Evolutionary conservation across 2,888 invertebrate species (phyloP).

Genomic region (Schrankia costaestrigalis): DNA sequence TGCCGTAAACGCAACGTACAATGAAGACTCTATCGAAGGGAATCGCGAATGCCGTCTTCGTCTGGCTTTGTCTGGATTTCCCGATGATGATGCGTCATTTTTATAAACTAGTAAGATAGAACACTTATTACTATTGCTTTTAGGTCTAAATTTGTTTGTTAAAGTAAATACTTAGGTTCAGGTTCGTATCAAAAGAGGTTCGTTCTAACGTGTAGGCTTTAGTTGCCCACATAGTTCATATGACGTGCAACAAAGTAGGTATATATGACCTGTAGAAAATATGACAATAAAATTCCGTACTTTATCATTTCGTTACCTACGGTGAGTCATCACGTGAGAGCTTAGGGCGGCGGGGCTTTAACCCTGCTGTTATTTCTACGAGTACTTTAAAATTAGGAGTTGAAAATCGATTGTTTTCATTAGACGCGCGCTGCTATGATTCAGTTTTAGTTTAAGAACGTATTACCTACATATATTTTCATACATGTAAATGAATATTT

Average conservation of each 20-base stretch:
- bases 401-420: conserved; percentile 19
- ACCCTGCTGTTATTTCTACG: conserved; percentile 10
- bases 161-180: conserved; percentile 3
- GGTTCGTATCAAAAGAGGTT: conserved; percentile 7
- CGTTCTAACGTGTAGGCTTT: conserved; percentile 7
- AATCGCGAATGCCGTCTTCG: conserved; percentile 70
- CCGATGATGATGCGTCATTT: conserved; percentile 74
- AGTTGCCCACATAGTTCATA: conserved; percentile 13
- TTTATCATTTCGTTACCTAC: conserved; percentile 19
- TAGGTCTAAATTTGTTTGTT: conserved; percentile 23
- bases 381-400: conserved; percentile 13
- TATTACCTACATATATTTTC: no score
- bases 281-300: conserved; percentile 10
- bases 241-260: conserved; percentile 12
- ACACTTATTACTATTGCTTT: conserved; percentile 27
- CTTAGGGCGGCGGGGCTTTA: conserved; percentile 17
- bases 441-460: no score
- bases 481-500: no score
- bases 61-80: conserved; percentile 75
- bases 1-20: conserved; percentile 65
- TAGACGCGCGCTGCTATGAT: no score
- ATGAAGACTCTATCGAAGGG: conserved; percentile 65
- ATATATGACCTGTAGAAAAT: conserved; percentile 16
- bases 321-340: conserved; percentile 25
- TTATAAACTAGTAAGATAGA: conserved; percentile 31